Conservation (phyloP, 1,140 invertebrate species). For the Babylonia areolata region DNA sequence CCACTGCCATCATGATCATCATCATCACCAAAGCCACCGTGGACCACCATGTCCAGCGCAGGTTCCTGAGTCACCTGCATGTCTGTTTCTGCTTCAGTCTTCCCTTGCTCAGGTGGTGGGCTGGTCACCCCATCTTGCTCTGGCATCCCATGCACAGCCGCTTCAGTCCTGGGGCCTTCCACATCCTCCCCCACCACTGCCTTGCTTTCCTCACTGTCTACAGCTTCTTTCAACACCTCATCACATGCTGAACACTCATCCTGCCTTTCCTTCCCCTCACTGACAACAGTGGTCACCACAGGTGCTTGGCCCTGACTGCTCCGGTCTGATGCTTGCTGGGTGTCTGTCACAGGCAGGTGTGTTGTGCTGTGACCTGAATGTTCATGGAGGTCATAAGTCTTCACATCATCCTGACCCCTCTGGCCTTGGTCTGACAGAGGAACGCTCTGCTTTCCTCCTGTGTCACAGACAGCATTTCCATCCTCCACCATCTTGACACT, state of each 20-base stretch:
- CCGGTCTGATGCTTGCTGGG: neutral
- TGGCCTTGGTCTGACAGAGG: neutral
- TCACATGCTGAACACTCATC: neutral
- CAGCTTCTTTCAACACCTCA: neutral
- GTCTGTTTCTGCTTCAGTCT: neutral
- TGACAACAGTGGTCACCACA: neutral
- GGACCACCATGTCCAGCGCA: neutral
- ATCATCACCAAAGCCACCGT: neutral
- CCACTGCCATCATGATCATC: neutral
- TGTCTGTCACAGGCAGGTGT: neutral
- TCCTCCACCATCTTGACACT: neutral
- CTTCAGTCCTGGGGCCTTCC: neutral
- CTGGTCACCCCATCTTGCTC: neutral
- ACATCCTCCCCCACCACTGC: neutral
- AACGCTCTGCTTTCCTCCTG: neutral
- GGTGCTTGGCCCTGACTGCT: neutral
- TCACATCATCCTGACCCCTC: neutral
- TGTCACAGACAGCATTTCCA: neutral
- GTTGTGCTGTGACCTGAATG: neutral
- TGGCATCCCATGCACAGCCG: neutral
- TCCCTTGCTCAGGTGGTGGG: neutral
- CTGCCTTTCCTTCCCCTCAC: neutral
- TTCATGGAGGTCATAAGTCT: neutral
- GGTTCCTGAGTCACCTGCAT: neutral
- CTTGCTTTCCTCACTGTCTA: neutral